Evolutionary conservation across 2,113 vertebrate genomes (phyloP).

Genomic region (Pyxicephalus adspersus): DNA sequence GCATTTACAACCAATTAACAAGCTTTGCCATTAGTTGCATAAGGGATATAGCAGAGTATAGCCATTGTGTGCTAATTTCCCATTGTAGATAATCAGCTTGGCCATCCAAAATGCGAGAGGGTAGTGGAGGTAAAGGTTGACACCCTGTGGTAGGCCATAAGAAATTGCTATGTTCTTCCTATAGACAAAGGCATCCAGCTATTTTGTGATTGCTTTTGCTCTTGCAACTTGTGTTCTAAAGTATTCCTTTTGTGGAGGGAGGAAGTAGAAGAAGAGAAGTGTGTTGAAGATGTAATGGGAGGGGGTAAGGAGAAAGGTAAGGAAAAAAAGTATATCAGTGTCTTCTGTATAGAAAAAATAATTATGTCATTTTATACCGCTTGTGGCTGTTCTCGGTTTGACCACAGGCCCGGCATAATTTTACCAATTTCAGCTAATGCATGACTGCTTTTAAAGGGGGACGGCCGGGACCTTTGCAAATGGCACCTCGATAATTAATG

Average conservation of each 20-base stretch:
- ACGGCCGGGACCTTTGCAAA: constrained; percentile 44
- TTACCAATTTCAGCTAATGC: constrained; percentile 78
- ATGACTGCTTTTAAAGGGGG: constrained; percentile 68
- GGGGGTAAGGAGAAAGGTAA: constrained; percentile 62
- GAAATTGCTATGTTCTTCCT: constrained; percentile 77
- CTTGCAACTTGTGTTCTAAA: constrained; percentile 76
- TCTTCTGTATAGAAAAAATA: constrained; percentile 71
- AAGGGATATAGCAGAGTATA: constrained; percentile 83
- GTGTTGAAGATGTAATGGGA: constrained; percentile 33
- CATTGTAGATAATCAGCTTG: constrained; percentile 87
- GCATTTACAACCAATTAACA: constrained; percentile 99
- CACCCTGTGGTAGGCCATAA: constrained; percentile 79
- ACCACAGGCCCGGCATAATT: constrained; percentile 73
- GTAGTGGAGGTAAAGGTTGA: constrained; percentile 83
- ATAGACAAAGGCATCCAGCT: constrained; percentile 82
- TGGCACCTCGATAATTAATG: constrained; percentile 53
- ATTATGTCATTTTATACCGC: constrained; percentile 73
- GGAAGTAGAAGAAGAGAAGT: constrained; percentile 25
- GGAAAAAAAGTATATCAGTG: constrained; percentile 69
- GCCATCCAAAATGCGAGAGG: constrained; percentile 79
- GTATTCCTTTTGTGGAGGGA: constrained; percentile 80
- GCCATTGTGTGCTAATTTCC: constrained; percentile 90
- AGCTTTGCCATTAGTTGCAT: constrained; percentile 97
- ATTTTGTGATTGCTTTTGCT: constrained; percentile 76
- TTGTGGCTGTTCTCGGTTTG: constrained; percentile 64